Percentiles rank a stretch among this genome's conserved stretches.
These are phyloP conservation scores for Coleophora deauratella DNA, from an alignment of 2,888 invertebrate species.

Conservation along the genomic window DNA sequence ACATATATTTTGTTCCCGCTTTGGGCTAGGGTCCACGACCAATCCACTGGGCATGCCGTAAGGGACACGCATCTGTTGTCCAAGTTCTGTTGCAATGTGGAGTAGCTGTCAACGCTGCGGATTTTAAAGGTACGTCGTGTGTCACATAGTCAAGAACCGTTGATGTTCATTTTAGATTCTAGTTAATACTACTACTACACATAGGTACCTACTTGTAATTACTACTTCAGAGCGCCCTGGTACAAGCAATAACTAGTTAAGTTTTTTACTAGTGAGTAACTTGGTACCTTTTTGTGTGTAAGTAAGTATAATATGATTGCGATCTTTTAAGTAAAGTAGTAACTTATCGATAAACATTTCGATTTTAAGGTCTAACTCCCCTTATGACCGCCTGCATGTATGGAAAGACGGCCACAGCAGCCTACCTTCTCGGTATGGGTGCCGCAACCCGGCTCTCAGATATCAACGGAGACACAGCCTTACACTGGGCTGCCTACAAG, in stretches of 20 bases:
- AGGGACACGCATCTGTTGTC: slow-evolving; percentile 92
- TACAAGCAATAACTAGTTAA: too few relatives aligned
- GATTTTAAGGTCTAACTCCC: slow-evolving; percentile 80
- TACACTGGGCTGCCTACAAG: slow-evolving; percentile 97
- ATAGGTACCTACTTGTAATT: too few relatives aligned
- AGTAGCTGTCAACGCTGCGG: slow-evolving; percentile 91
- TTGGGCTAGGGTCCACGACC: slow-evolving; percentile 82
- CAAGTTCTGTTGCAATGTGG: slow-evolving; percentile 86
- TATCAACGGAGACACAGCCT: slow-evolving; percentile 93
- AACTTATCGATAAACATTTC: not conserved
- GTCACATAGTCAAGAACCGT: too few relatives aligned
- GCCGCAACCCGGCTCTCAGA: slow-evolving; percentile 90
- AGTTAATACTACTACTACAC: too few relatives aligned
- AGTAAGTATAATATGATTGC: too few relatives aligned
- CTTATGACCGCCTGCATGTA: slow-evolving; percentile 96
- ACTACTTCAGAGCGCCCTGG: too few relatives aligned
- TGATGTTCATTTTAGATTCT: not conserved
- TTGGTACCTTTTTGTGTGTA: too few relatives aligned
- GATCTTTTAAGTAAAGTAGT: too few relatives aligned
- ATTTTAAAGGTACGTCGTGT: slow-evolving; percentile 88
- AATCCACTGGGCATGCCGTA: slow-evolving; percentile 95
- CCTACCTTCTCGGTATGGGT: slow-evolving; percentile 91
- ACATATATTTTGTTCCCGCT: too few relatives aligned
- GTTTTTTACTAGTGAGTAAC: too few relatives aligned
- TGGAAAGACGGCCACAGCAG: slow-evolving; percentile 91